A percentile compares a stretch with the other conserved stretches of the same genome.
Evolutionary conservation across 2,113 vertebrate species (phyloP).

Genomic region (Chaenogobius annularis): DNA sequence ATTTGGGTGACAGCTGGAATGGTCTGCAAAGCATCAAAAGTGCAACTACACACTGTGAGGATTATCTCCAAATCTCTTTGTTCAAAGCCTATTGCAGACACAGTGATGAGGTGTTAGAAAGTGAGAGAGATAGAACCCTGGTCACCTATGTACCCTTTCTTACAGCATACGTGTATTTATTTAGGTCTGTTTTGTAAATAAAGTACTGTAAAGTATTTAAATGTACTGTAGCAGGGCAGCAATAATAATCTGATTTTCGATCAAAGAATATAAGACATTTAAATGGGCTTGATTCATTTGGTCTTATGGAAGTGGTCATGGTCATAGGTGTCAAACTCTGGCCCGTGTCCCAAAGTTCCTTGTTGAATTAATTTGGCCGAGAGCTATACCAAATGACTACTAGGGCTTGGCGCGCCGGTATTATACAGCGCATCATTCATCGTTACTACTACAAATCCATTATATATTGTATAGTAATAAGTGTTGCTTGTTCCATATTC

Average conservation of each 20-base stretch:
- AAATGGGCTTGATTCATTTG: not conserved
- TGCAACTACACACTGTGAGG: slow-evolving; percentile 8
- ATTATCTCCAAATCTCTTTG: slow-evolving; percentile 4
- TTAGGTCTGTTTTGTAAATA: not conserved
- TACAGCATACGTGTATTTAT: not conserved
- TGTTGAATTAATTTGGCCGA: too few relatives aligned
- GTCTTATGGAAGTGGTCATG: not conserved
- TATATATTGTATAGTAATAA: too few relatives aligned
- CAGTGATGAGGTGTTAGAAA: slow-evolving; percentile 10
- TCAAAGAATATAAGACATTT: not conserved
- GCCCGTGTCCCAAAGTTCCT: too few relatives aligned
- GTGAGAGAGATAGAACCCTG: not conserved
- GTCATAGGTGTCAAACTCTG: too few relatives aligned
- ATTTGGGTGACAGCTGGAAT: not conserved
- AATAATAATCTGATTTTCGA: not conserved
- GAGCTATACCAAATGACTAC: too few relatives aligned
- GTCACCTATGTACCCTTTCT: not conserved
- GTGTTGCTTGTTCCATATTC: too few relatives aligned
- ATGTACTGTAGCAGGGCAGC: too few relatives aligned
- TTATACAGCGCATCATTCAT: too few relatives aligned
- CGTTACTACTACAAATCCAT: too few relatives aligned
- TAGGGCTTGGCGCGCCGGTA: too few relatives aligned
- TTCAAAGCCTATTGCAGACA: not conserved
- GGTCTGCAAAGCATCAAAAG: slow-evolving; percentile 5
- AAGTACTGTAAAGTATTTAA: too few relatives aligned